These are phyloP conservation scores for Acanthoscelides obtectus DNA, from an alignment of 2,888 invertebrate genomes.

Conservation along the genomic window DNA sequence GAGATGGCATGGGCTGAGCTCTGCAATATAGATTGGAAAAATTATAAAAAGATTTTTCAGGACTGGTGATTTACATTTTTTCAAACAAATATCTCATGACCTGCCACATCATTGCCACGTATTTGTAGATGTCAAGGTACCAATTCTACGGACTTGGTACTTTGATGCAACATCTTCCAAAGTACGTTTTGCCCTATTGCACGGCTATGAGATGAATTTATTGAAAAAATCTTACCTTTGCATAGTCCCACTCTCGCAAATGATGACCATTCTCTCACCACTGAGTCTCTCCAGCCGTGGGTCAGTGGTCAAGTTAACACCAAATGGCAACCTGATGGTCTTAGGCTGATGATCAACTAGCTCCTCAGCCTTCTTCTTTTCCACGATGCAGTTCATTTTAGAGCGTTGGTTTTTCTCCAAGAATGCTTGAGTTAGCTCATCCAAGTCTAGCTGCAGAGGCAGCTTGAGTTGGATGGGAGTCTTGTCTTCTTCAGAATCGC, in stretches of 20 bases:
- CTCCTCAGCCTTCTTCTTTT: slow-evolving; percentile 79
- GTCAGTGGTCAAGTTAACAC: slow-evolving; percentile 65
- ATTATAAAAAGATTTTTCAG: too few relatives aligned
- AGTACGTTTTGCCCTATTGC: too few relatives aligned
- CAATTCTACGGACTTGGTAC: too few relatives aligned
- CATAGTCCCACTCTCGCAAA: slow-evolving; percentile 77
- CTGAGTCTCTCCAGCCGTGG: slow-evolving; percentile 68
- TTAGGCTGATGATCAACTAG: slow-evolving; percentile 71
- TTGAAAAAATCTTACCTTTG: slow-evolving; percentile 49
- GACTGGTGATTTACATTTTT: not conserved
- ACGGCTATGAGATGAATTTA: not conserved
- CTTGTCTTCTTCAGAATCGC: slow-evolving; percentile 55
- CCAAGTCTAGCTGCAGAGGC: slow-evolving; percentile 77
- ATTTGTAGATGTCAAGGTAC: too few relatives aligned
- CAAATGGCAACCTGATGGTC: slow-evolving; percentile 60
- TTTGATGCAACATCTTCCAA: too few relatives aligned
- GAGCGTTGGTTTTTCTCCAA: slow-evolving; percentile 69
- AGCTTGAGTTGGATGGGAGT: slow-evolving; percentile 63
- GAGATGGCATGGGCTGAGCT: not conserved
- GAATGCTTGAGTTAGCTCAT: slow-evolving; percentile 73
- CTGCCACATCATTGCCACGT: too few relatives aligned
- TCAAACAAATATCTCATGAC: too few relatives aligned
- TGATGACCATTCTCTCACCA: slow-evolving; percentile 82
- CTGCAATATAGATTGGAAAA: not conserved
- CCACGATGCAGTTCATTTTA: slow-evolving; percentile 87